phyloP scores from a whole-genome alignment of 2,888 invertebrate species.

The Lycia hirtaria region DNA sequence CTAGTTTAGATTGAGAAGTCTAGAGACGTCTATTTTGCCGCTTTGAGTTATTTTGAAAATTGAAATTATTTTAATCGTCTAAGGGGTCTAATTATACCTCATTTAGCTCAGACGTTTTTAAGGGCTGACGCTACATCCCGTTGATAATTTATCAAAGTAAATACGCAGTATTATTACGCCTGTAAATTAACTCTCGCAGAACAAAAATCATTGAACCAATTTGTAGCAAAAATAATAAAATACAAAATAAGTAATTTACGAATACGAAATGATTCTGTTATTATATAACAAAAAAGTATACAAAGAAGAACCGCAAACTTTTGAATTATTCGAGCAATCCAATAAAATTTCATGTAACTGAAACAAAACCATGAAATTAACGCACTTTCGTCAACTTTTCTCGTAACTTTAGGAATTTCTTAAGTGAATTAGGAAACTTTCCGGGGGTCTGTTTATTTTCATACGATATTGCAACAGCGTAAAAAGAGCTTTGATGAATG shows the following conservation, averaged over 20 bases:
- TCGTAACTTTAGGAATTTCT: constrained; percentile 45
- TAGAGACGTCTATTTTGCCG: too few species aligned
- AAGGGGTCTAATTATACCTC: too few species aligned
- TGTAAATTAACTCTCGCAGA: too few species aligned
- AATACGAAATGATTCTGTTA: neutral
- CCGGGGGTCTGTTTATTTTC: constrained; percentile 47
- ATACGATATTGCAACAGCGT: constrained; percentile 43
- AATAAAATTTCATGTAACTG: constrained; percentile 39
- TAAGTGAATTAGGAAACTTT: constrained; percentile 50
- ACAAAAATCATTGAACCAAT: too few species aligned
- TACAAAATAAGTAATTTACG: neutral
- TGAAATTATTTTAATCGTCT: too few species aligned
- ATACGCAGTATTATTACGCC: too few species aligned
- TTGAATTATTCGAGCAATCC: constrained; percentile 29
- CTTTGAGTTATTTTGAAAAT: too few species aligned
- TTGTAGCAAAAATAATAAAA: neutral
- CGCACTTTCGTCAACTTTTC: constrained; percentile 48
- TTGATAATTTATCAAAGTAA: too few species aligned
- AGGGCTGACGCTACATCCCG: too few species aligned
- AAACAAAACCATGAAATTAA: constrained; percentile 42
- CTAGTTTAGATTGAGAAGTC: too few species aligned
- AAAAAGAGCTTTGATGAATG: neutral
- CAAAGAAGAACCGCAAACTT: constrained; percentile 12
- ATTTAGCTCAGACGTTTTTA: too few species aligned
- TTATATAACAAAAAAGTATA: neutral